Conservation (phyloP, 1,140 invertebrate species). For the Drosophila mojavensis region DNA sequence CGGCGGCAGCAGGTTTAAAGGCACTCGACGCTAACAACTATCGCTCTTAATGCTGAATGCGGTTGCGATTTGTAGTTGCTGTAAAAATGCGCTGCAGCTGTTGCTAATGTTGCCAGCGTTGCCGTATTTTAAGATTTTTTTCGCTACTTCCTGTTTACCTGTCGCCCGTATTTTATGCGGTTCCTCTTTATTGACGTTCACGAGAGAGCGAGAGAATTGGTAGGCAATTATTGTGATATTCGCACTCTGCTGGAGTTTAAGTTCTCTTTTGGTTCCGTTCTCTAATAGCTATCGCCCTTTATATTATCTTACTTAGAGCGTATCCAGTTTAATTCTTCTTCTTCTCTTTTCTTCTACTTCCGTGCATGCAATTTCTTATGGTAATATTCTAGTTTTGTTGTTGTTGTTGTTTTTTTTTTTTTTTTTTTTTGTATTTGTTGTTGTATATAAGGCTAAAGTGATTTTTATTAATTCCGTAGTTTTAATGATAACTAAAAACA, state of each 20-base stretch:
- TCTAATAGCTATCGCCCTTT: not conserved
- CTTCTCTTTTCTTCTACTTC: constrained; percentile 2
- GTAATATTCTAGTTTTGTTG: constrained; percentile 34
- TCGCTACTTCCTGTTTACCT: not conserved
- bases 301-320: constrained; percentile 16
- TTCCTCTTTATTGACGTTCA: not conserved
- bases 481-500: constrained; percentile 44
- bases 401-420: not conserved
- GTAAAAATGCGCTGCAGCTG: constrained; percentile 1
- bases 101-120: not conserved
- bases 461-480: constrained; percentile 47
- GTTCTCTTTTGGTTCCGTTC: not conserved
- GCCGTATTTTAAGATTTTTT: not conserved
- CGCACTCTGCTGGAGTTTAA: not conserved
- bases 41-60: not conserved
- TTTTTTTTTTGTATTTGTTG: no score
- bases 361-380: constrained; percentile 26
- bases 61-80: not conserved
- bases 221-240: constrained; percentile 6
- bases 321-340: not conserved
- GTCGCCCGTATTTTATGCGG: not conserved
- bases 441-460: constrained; percentile 78
- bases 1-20: constrained; percentile 29
- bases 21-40: constrained; percentile 7
- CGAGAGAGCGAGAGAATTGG: not conserved